These are phyloP conservation scores for Danaus plexippus DNA, from an alignment of 1,140 invertebrate species.

Conservation along the genomic window DNA sequence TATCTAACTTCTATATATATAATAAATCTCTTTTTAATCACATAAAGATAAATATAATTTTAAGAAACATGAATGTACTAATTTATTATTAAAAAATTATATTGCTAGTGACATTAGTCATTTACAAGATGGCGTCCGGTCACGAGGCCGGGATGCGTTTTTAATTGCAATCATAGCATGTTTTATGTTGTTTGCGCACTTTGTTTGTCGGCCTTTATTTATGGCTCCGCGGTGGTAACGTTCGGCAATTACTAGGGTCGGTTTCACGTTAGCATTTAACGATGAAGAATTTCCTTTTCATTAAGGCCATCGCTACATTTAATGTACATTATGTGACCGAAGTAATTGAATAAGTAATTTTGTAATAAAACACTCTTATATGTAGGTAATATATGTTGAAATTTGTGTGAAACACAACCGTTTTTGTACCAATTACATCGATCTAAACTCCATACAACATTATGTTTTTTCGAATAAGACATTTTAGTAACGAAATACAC, in stretches of 20 bases:
- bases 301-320: slow-evolving; percentile 5
- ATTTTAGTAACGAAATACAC: too few species aligned
- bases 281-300: slow-evolving; percentile 16
- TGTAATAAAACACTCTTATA: not conserved
- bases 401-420: too few species aligned
- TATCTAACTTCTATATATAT: too few species aligned
- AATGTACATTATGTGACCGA: not conserved
- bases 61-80: too few species aligned
- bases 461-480: too few species aligned
- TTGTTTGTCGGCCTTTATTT: slow-evolving; percentile 65
- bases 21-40: too few species aligned
- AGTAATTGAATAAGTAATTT: not conserved
- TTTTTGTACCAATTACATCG: too few species aligned
- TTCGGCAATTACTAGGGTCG: slow-evolving; percentile 34
- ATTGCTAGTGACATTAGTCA: slow-evolving; percentile 17
- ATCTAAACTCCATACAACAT: too few species aligned
- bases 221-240: slow-evolving; percentile 62
- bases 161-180: slow-evolving; percentile 70
- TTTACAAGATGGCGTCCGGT: slow-evolving; percentile 51
- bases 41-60: too few species aligned
- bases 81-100: slow-evolving; percentile 5
- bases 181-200: slow-evolving; percentile 68
- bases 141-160: slow-evolving; percentile 66
- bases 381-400: too few species aligned
- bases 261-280: slow-evolving; percentile 12